Evolutionary conservation across 1,140 invertebrate genomes (phyloP).

Genomic region (Zaprionus gabonicus): DNA sequence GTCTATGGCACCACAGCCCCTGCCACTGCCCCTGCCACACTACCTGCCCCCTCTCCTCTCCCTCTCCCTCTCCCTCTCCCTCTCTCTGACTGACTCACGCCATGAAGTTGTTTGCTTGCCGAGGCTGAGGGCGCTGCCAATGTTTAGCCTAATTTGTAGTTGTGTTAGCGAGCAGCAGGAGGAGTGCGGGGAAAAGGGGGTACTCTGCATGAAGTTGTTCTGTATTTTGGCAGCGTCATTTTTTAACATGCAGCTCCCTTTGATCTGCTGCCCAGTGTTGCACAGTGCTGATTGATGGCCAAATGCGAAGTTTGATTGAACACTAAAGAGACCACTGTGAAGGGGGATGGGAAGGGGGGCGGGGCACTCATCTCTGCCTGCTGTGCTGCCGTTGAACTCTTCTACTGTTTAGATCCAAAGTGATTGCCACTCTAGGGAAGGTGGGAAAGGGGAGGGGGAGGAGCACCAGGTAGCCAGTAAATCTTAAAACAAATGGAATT

Average conservation of each 20-base stretch:
- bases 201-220: slow-evolving; percentile 30
- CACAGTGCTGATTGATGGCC: slow-evolving; percentile 67
- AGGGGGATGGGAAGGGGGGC: background rate
- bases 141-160: slow-evolving; percentile 74
- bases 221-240: slow-evolving; percentile 56
- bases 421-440: background rate
- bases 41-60: too few relatives aligned
- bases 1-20: slow-evolving; percentile 42
- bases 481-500: slow-evolving; percentile 64
- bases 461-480: slow-evolving; percentile 34
- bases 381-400: slow-evolving; percentile 12
- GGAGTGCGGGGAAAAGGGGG: background rate
- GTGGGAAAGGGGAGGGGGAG: too few relatives aligned
- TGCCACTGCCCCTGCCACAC: background rate
- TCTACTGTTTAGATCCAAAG: slow-evolving; percentile 30
- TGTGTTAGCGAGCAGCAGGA: background rate
- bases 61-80: background rate
- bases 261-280: slow-evolving; percentile 53
- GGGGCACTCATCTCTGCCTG: too few relatives aligned
- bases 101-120: background rate
- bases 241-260: slow-evolving; percentile 56
- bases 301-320: slow-evolving; percentile 76
- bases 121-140: slow-evolving; percentile 17
- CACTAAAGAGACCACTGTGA: slow-evolving; percentile 16
- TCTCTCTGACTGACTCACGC: background rate